Conservation (phyloP, 1,140 invertebrate genomes). For the Saccostrea glomerata region DNA sequence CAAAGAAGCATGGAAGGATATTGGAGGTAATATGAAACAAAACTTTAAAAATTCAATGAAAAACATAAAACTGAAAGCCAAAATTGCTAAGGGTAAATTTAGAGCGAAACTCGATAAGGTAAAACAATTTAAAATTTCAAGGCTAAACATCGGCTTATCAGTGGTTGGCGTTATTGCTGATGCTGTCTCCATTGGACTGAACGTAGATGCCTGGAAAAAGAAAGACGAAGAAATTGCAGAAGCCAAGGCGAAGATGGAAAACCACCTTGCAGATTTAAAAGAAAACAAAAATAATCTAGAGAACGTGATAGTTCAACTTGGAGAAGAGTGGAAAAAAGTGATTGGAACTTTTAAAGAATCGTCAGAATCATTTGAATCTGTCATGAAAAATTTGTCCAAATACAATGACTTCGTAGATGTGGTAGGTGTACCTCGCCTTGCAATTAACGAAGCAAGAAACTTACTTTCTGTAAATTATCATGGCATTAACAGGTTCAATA, state of each 20-base stretch:
- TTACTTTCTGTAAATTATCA: neutral
- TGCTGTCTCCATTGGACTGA: neutral
- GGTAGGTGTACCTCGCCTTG: neutral
- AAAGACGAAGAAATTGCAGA: neutral
- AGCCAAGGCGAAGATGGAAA: neutral
- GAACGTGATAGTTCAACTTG: neutral
- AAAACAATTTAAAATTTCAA: neutral
- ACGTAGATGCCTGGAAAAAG: neutral
- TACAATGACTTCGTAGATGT: slow-evolving; percentile 16
- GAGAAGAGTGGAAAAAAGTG: neutral
- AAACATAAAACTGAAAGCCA: neutral
- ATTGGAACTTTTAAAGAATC: neutral
- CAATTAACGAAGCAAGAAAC: neutral
- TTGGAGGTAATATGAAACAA: too few species aligned
- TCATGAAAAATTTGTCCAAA: neutral
- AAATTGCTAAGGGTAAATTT: neutral
- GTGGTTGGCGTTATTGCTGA: neutral
- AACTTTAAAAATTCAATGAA: neutral
- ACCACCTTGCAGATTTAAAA: neutral
- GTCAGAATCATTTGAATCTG: neutral
- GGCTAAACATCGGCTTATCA: neutral
- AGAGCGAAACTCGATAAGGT: neutral
- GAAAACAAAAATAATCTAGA: neutral
- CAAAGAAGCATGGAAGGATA: too few species aligned
- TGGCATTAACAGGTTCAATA: neutral